Evolutionary conservation across 35 echinoderm and acorn worm genomes (phyloP), one percentile per base, ranked within the genome.

Genomic region (Apostichopus japonicus): DNA sequence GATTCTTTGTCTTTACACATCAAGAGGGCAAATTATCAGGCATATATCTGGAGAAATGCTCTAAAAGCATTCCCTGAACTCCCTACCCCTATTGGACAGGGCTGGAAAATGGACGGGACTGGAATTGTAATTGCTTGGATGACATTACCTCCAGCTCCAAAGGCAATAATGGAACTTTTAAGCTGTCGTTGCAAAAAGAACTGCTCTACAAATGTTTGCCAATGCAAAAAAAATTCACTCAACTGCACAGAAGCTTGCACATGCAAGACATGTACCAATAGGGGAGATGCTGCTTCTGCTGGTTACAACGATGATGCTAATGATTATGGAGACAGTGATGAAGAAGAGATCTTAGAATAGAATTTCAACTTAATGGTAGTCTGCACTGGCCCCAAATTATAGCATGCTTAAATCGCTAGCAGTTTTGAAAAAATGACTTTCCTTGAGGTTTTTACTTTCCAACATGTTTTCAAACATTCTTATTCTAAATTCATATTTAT

Each of bases 31-130:
- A n/a, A n/a, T n/a, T n/a, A n/a, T n/a, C n/a, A 91, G 76, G 3
- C 90, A 79, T 91, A 78, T 91, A 24, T 91, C 6, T 91, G 90
- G 90, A 91, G 72, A 77, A 77, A 91, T 56, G 77, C 77, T 23
- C n/a, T 80, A 81, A 4, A 59, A 79, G 16, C 72, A 8, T 8
- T 15, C 24, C 77, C 24, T 52, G 24, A 59, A 5, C 5, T 81
- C 9, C n/a, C n/a, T 3, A 62, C 52, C n/a, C n/a, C n/a, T n/a
- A n/a, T n/a, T n/a, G n/a, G n/a, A n/a, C n/a, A n/a, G 81, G 91
- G 56, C 61, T 78, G 78, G 72, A 91, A 79, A 79, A 80, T 58
- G 77, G 76, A 63, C 58, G 91, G 77, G 54, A 5, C 61, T 2
- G 57, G 24, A 5, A 52, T 92, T 58, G 75, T 10, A 8, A 78